Percentiles rank a stretch among this genome's conserved stretches.
These are phyloP conservation scores for Gorsachius goisagi DNA, from an alignment of 2,113 vertebrate genomes.

Conservation along the genomic window DNA sequence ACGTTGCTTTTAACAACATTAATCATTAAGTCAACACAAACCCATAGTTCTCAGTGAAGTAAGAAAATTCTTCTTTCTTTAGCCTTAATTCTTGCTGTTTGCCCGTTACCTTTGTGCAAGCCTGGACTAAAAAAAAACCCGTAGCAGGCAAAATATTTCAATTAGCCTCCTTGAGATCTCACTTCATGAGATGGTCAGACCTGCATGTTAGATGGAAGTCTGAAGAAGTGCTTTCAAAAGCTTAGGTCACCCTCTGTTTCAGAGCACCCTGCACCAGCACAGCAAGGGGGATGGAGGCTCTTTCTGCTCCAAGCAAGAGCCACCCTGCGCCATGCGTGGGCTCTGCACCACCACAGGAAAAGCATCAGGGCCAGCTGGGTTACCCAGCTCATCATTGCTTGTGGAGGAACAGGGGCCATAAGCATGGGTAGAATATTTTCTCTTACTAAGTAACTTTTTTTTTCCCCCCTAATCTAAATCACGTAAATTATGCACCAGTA, in stretches of 20 bases:
- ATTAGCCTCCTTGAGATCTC: background rate
- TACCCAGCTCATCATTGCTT: background rate
- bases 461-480: background rate
- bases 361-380: background rate
- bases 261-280: background rate
- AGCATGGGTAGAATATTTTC: background rate
- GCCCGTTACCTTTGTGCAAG: background rate
- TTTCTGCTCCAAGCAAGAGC: background rate
- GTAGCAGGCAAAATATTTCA: background rate
- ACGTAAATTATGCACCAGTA: background rate
- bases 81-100: background rate
- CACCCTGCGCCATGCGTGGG: rapidly evolving
- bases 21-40: background rate
- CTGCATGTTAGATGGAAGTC: background rate
- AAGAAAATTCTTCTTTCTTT: background rate
- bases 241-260: background rate
- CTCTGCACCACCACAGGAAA: background rate
- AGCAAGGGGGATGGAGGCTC: background rate
- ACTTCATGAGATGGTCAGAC: background rate
- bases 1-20: background rate
- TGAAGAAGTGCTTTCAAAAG: background rate
- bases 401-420: no score
- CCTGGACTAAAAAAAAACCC: background rate
- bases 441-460: background rate
- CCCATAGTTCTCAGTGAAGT: background rate